Evolutionary conservation across 2,113 vertebrate genomes (phyloP).

Genomic region (Cyphomyrus discorhynchus): DNA sequence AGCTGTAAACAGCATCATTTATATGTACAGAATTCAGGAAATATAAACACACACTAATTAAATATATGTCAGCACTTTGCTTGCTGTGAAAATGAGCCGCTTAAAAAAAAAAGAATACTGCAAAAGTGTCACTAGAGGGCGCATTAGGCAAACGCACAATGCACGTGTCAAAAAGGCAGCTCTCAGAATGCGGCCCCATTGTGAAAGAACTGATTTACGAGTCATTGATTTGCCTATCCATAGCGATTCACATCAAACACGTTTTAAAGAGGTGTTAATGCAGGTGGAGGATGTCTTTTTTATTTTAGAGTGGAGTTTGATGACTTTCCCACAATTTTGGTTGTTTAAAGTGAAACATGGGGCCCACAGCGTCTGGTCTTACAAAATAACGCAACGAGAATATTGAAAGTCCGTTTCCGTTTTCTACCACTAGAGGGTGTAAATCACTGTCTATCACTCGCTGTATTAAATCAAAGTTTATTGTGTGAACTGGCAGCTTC

Average conservation of each 20-base stretch:
- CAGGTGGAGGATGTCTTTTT: background rate
- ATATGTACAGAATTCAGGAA: background rate
- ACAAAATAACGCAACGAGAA: background rate
- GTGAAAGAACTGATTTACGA: background rate
- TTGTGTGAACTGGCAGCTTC: background rate
- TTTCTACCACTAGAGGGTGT: background rate
- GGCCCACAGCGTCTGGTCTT: background rate
- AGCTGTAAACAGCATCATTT: background rate
- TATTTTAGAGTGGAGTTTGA: background rate
- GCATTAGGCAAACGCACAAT: constrained; percentile 10
- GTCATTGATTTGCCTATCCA: background rate
- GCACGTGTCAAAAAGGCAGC: background rate
- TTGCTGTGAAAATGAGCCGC: background rate
- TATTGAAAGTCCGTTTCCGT: background rate
- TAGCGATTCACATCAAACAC: background rate
- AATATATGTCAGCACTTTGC: background rate
- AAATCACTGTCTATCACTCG: background rate
- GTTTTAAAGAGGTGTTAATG: background rate
- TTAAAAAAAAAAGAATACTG: background rate
- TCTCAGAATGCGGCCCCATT: background rate
- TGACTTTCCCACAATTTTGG: background rate
- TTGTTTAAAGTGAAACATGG: background rate
- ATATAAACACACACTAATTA: background rate
- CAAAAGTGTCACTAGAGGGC: constrained; percentile 9
- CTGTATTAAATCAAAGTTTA: background rate